These are phyloP conservation scores for Clostera curtula DNA, from an alignment of 2,888 invertebrate species.

Conservation along the genomic window DNA sequence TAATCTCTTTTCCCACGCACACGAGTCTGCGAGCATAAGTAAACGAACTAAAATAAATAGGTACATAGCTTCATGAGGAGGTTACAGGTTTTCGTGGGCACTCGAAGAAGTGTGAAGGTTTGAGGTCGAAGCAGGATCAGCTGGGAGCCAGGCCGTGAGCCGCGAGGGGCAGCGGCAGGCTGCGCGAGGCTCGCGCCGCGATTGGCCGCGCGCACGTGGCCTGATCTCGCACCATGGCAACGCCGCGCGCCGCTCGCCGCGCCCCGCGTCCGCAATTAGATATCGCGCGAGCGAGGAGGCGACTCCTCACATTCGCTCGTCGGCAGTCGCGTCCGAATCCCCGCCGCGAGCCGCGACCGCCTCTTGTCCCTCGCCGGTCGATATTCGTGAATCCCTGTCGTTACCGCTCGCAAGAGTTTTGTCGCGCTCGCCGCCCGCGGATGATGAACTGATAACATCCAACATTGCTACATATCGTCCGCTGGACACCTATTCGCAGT, in stretches of 20 bases:
- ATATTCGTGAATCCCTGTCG: conserved; percentile 33
- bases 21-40: no score
- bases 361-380: conserved; percentile 35
- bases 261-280: conserved; percentile 26
- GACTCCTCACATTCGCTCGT: conserved; percentile 16
- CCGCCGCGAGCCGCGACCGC: conserved; percentile 17
- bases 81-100: conserved; percentile 4
- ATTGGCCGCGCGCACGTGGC: conserved; percentile 83
- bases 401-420: conserved; percentile 16
- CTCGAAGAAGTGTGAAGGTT: conserved; percentile 1
- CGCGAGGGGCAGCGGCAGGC: conserved; percentile 20
- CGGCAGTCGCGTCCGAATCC: conserved; percentile 18
- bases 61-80: no score
- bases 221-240: conserved; percentile 85
- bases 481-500: neutral
- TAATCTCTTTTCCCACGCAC: no score
- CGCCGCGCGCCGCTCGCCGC: conserved; percentile 38
- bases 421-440: conserved; percentile 8
- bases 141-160: conserved; percentile 9
- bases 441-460: conserved; percentile 1
- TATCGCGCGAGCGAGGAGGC: conserved; percentile 25
- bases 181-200: conserved; percentile 34
- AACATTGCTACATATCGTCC: no score
- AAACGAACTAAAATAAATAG: no score
- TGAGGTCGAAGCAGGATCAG: conserved; percentile 7